Base-by-base conservation (phyloP, 37 sponge, comb jelly and placozoan species). In the Bolinopsis microptera region DNA sequence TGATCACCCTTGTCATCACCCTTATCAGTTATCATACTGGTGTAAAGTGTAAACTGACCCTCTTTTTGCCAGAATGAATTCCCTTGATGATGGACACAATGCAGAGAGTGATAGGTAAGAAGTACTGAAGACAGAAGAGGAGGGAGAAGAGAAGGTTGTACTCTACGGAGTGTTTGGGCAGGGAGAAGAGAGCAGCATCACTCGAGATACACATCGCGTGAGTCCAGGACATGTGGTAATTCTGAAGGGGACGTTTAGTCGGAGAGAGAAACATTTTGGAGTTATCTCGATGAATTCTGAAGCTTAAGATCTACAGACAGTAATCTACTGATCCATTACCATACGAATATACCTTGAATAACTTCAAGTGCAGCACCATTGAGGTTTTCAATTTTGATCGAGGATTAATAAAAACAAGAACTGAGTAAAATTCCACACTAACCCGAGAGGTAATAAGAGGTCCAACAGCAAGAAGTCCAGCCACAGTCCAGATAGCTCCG, bases 161-260 rank as follows among this genome's bases (percentile, higher is more conserved):
- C 80, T 77, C 36, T 22, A 32, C 9, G 34, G 36, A 34, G 36
- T 32, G 37, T 35, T 77, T 77, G 3, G 80, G 35, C 35, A 77
- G 9, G 3, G 80, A 32, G 80, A 77, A 77, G 37, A 77, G 80
- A 3, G 36, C 37, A 1, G 33, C 33, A 32, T 77, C 80, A 77
- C 32, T 32, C 22, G 80, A 33, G 33, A 77, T 32, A 77, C 80
- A 77, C 80, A 77, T 77, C 33, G 36, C 80, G 35, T 77, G 80
- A 28, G 36, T 77, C 80, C 80, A 77, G 21, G 80, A 77, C 35
- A 77, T 13, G 80, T 77, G 80, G 80, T 77, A 77, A 27, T 77
- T 34, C 80, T 77, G 80, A 70, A 18, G 74, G 74, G 74, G n/a
- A 70, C 26, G n/a, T n/a, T n/a, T n/a, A n/a, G n/a, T n/a, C n/a